Conservation (phyloP, 2,113 vertebrate species). For the Scomber colias region DNA sequence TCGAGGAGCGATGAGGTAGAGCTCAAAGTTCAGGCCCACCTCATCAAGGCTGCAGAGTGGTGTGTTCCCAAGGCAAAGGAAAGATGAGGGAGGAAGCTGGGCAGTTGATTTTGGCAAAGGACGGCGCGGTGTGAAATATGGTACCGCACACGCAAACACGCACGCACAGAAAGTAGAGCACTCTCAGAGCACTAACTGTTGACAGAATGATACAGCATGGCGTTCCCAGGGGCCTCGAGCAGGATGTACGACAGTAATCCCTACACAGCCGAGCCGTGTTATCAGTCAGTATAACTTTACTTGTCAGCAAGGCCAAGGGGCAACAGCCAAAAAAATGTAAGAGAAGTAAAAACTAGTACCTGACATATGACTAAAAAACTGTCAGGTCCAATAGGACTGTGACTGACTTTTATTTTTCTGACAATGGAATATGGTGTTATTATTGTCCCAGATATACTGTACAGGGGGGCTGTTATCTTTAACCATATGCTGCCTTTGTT, state of each 20-base stretch:
- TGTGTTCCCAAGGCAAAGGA: conserved; percentile 50
- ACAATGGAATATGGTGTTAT: neutral
- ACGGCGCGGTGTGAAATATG: conserved; percentile 70
- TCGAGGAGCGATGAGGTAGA: conserved; percentile 47
- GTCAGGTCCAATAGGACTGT: conserved; percentile 15
- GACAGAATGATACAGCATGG: conserved; percentile 84
- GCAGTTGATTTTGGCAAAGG: conserved; percentile 80
- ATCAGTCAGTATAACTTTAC: conserved; percentile 77
- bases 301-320: conserved; percentile 67
- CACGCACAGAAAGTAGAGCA: conserved; percentile 58
- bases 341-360: conserved; percentile 54
- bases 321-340: conserved; percentile 53
- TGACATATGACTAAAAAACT: conserved; percentile 46
- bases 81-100: conserved; percentile 70
- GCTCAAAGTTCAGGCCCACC: conserved; percentile 53
- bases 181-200: conserved; percentile 66
- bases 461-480: no score
- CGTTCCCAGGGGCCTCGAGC: conserved; percentile 71
- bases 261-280: conserved; percentile 69
- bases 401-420: neutral
- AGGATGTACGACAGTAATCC: conserved; percentile 76
- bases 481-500: no score
- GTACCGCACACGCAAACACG: conserved; percentile 69
- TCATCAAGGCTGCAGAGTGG: conserved; percentile 39
- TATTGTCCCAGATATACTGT: neutral